A percentile compares a stretch with the other conserved stretches of the same genome.
These are phyloP conservation scores for Caenorhabditis sp. DNA, from an alignment of 2,888 invertebrate genomes.

Conservation along the genomic window DNA sequence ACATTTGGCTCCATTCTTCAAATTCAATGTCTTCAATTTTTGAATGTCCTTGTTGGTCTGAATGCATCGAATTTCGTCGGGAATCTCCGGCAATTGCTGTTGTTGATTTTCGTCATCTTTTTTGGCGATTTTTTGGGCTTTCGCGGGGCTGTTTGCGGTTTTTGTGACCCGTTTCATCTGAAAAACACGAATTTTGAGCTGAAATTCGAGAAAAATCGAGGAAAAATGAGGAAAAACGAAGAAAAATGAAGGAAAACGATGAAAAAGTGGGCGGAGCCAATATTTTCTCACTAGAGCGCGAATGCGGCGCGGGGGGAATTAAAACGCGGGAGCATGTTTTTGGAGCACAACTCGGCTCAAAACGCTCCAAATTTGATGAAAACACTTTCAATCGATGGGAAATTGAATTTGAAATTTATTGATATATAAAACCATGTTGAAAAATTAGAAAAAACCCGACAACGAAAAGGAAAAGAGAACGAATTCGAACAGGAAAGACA, in stretches of 20 bases:
- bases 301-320: too few species aligned
- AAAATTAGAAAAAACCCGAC: too few species aligned
- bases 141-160: background rate
- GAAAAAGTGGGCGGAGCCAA: background rate
- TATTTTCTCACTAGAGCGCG: conserved; percentile 18
- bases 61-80: background rate
- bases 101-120: background rate
- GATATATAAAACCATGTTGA: too few species aligned
- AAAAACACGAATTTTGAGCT: background rate
- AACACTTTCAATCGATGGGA: too few species aligned
- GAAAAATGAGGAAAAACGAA: background rate
- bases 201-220: background rate
- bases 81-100: too few species aligned
- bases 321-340: too few species aligned
- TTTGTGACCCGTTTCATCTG: background rate
- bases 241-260: background rate
- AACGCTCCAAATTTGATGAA: too few species aligned
- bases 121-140: background rate
- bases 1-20: background rate
- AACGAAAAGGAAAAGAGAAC: too few species aligned
- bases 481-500: too few species aligned
- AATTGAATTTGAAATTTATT: too few species aligned
- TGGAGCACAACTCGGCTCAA: too few species aligned
- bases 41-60: background rate
- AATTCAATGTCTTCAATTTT: background rate